These are phyloP conservation scores for Himalopsyche anomala DNA, from an alignment of 2,888 invertebrate species.

Conservation along the genomic window DNA sequence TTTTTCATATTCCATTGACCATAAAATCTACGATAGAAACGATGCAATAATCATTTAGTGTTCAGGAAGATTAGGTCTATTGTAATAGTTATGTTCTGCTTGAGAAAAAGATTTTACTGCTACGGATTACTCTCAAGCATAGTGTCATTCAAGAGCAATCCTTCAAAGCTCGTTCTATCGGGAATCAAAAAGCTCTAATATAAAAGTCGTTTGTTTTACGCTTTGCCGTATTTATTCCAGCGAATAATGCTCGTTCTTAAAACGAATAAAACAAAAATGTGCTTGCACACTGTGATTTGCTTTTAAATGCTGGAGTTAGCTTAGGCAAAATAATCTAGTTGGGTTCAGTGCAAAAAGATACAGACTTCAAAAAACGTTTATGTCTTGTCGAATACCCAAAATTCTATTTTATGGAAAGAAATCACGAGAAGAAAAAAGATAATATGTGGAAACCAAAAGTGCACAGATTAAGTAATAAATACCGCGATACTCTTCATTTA, in stretches of 20 bases:
- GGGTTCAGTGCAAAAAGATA: background rate
- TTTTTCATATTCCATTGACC: no score
- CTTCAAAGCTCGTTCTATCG: background rate
- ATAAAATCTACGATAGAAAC: no score
- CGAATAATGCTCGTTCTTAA: background rate
- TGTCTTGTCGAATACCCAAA: background rate
- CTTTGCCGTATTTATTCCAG: slow-evolving; percentile 2
- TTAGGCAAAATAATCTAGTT: background rate
- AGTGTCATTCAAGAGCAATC: background rate
- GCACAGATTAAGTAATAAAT: no score
- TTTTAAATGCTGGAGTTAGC: background rate
- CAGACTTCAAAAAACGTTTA: background rate
- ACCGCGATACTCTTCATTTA: no score
- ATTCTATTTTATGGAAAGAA: no score
- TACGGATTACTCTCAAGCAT: background rate
- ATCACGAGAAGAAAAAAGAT: no score
- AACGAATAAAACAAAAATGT: slow-evolving; percentile 26
- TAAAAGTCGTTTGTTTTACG: slow-evolving; percentile 18
- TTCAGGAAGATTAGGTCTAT: no score
- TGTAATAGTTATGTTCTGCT: no score
- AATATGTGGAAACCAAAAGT: no score
- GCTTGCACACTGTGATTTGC: background rate
- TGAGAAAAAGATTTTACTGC: background rate
- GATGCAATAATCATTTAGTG: no score
- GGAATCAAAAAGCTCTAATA: slow-evolving; percentile 14